These are phyloP conservation scores for Festucalex cinctus DNA, from an alignment of 2,113 vertebrate genomes.

Conservation along the genomic window DNA sequence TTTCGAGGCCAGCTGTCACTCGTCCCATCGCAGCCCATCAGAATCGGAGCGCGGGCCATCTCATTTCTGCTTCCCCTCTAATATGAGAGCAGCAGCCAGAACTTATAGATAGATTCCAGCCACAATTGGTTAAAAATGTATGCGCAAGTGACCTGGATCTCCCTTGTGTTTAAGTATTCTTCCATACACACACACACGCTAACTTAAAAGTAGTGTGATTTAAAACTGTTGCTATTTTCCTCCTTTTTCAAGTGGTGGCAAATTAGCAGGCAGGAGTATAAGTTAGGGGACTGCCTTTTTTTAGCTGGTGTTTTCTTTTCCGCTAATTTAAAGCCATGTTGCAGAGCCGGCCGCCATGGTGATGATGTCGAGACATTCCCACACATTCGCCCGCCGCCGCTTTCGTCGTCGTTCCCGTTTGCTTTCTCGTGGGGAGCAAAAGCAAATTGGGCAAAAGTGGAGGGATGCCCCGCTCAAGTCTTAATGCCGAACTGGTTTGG, in stretches of 20 bases:
- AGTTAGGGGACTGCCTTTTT: conserved; percentile 58
- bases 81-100: conserved; percentile 51
- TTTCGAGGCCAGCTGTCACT: conserved; percentile 68
- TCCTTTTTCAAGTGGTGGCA: conserved; percentile 67
- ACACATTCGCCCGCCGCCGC: conserved; percentile 47
- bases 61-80: conserved; percentile 58
- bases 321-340: conserved; percentile 71
- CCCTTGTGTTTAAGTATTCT: conserved; percentile 56
- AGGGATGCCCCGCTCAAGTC: conserved; percentile 43
- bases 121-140: conserved; percentile 55
- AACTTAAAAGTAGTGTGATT: conserved; percentile 53
- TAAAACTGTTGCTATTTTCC: conserved; percentile 58
- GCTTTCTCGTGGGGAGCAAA: conserved; percentile 45
- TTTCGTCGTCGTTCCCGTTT: conserved; percentile 48
- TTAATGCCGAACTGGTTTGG: conserved; percentile 50
- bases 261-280: conserved; percentile 68
- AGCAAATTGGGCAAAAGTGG: conserved; percentile 2
- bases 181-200: conserved; percentile 37
- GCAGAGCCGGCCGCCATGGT: conserved; percentile 55
- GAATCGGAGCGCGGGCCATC: conserved; percentile 54
- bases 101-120: conserved; percentile 51
- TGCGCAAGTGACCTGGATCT: conserved; percentile 57
- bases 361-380: conserved; percentile 62
- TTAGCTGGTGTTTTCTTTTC: conserved; percentile 68
- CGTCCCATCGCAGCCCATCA: conserved; percentile 52